Evolutionary conservation across 2,888 invertebrate genomes (phyloP), one percentile per base, ranked within the genome.

Genomic region (Horisme vitalbata): DNA sequence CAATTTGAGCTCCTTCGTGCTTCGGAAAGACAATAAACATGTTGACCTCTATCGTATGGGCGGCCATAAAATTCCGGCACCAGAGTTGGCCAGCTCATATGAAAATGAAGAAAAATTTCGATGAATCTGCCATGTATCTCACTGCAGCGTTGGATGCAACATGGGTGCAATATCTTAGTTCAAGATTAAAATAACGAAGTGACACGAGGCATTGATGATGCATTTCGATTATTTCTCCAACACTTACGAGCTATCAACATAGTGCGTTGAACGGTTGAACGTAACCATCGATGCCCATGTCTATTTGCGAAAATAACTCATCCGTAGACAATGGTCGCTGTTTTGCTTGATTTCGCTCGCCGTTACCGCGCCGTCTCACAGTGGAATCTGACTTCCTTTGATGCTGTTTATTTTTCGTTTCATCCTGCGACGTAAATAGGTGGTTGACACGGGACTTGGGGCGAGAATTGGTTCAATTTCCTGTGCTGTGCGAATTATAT

Each of bases 341-440:
- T 86, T 86, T 85, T 84, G 69, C 74, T 83, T 74, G 72, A 74
- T 72, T 82, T 79, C 63, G 64, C 59, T 62, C 63, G 70, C 66
- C 65, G 62, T 63, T 62, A 34, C 49, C 33, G 51, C 30, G 51
- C 61, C 66, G 71, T 71, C 71, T 71, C 63, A 68, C 71, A 62
- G 66, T 71, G 84, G 84, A 83, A 80, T 87, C 76, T 80, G 68
- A 73, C 75, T 72, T 85, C 76, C 86, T 87, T 89, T 88, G 87
- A 87, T 84, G 87, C 83, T 81, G 80, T 88, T 88, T 88, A 86
- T 88, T 46, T 88, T 88, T 86, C 83, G 75, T 75, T 68, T 83
- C 75, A 83, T 86, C 88, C 33, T 84, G 87, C 77, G 79, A 83
- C 86, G 83, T 83, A 88, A 89, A 89, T 89, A 89, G 87, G 83